Evolutionary conservation across 2,113 vertebrate genomes (phyloP), one percentile per base, ranked within the genome.

Genomic region (Ranitomeya variabilis): DNA sequence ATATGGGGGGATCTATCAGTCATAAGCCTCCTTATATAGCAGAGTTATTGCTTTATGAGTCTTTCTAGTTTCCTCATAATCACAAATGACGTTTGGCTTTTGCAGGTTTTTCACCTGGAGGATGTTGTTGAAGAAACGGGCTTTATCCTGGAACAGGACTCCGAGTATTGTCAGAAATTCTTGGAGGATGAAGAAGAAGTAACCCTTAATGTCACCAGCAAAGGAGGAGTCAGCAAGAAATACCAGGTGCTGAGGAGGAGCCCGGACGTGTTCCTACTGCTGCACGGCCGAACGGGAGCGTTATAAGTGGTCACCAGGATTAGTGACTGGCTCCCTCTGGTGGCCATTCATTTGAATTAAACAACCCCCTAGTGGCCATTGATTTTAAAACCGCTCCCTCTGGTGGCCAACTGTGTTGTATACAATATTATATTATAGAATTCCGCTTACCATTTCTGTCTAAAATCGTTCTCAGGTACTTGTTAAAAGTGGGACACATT

Each of bases 111-210:
- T 91, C 97, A 99, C 89, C 93, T 99, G 90, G 98, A 99, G 92
- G 97, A 99, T 90, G 91, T 98, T n/a, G 96, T 99, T 93, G 98
- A 99, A 93, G 94, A 97, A 94, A 99, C 96, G 0, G 97, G 97
- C 8, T 99, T 98, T 85, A 45, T 97, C 55, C 92, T 99, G 90
- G 98, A 99, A 81, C 97, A 96, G 21, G 98, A 99, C 90, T 99
- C 98, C 0, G 97, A 99, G 91, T 99, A 99, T 94, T 93, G 96
- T 92, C 98, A 99, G 92, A 98, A 95, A 89, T 97, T 97, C 88
- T 90, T 98, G 87, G 98, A 99, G 90, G 98, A 99, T 6, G 98
- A 99, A 15, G 98, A 99, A 76, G 97, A 99, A 92, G 93, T 99
- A 87, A 95, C 92, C 69, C 7, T 99, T 91, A 95, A 92, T 6